These are phyloP conservation scores for Labroides dimidiatus DNA, from an alignment of 2,797 vertebrate species.

Conservation along the genomic window DNA sequence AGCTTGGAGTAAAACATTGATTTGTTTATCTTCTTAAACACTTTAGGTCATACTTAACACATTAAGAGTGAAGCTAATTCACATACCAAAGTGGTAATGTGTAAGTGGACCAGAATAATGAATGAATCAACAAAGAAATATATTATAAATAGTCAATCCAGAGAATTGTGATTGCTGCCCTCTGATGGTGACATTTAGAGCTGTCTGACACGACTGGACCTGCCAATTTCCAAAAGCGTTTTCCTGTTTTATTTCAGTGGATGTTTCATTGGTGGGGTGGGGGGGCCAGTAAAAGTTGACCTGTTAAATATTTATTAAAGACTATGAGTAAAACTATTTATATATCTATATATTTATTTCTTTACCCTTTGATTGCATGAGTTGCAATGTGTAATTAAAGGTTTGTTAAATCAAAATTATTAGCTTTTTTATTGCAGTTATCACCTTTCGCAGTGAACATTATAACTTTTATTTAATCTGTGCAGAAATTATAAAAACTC, in stretches of 20 bases:
- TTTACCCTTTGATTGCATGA: not conserved
- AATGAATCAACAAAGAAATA: constrained; percentile 37
- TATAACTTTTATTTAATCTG: not conserved
- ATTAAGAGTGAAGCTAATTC: constrained; percentile 9
- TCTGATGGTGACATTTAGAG: constrained; percentile 56
- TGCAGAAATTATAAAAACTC: not conserved
- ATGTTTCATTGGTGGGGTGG: constrained; percentile 5
- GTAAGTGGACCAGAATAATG: constrained; percentile 5
- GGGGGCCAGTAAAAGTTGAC: constrained; percentile 1
- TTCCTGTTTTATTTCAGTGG: constrained; percentile 25
- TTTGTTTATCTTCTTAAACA: no score
- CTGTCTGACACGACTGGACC: constrained; percentile 33
- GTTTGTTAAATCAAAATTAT: constrained; percentile 8
- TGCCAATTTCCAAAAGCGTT: constrained; percentile 30
- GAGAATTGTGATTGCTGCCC: constrained; percentile 58
- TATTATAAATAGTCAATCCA: constrained; percentile 15
- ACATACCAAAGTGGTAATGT: constrained; percentile 13
- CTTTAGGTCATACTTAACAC: not conserved
- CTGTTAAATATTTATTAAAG: constrained; percentile 10
- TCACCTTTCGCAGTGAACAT: no score
- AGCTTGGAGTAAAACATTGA: not conserved
- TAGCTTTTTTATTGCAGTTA: no score
- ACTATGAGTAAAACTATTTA: not conserved
- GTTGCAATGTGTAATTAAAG: constrained; percentile 3
- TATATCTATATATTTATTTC: no score